Evolutionary conservation across 2,113 vertebrate genomes (phyloP), one percentile per base, ranked within the genome.

Genomic region (Echinops telfairi): DNA sequence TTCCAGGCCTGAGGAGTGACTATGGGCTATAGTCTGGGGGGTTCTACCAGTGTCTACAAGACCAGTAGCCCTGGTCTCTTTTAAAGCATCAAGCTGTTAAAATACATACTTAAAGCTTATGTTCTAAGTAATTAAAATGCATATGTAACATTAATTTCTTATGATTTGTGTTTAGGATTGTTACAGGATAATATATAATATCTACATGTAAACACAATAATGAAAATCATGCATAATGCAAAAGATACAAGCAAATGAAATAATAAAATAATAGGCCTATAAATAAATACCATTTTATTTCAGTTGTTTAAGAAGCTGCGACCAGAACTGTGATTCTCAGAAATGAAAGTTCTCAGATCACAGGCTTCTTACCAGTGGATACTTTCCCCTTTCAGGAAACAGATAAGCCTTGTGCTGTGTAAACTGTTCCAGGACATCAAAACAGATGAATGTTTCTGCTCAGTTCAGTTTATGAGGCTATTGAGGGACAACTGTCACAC

Each of bases 381-480:
- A 87, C 31, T 87, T 89, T 84, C 66, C 89, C 9, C 79, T 90
- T 92, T 95, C 38, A 91, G 91, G 79, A 94, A 95, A 94, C 73
- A 66, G 38, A 83, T 79, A 82, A 83, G 86, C 70, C 92, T 80
- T 68, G 70, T 77, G 58, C 66, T 90, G 19, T 92, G 90, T 85
- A 94, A 90, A 85, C 77, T 92, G 29, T 88, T 36, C 79, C n/a
- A 53, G 83, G 88, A 83, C 80, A 93, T 93, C 79, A 77, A 60
- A 93, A 57, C 40, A 94, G 76, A 93, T 93, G 47, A 3, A 94
- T 86, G 82, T 14, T 43, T 78, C 80, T 93, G 88, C 58, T 66
- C 86, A 80, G 86, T 90, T 90, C 83, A 93, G 80, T 86, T 96
- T 94, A 68, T 73, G 66, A 90, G 68, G 83, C 94, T 86, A 31